Base-by-base conservation (phyloP, 2,888 invertebrate genomes). In the Polydrusus cervinus region DNA sequence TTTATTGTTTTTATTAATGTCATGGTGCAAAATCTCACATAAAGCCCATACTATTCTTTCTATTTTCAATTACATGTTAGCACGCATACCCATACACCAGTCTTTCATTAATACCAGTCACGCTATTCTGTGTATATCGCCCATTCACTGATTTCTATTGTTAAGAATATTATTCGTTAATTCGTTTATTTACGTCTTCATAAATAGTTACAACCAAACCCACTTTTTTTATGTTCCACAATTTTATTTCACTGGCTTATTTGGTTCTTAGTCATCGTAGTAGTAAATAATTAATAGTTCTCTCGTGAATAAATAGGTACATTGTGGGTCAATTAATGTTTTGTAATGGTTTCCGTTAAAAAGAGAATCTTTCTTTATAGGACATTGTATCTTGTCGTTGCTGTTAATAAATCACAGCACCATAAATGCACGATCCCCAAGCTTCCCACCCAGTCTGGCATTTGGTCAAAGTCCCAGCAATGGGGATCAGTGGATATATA, bases 131-230 rank as follows among this genome's bases (percentile, higher is more conserved):
- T 40, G 38, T 40, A n/a, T 60, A 38, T 38, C 38, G 57, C 18
- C 18, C 38, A 60, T 60, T 60, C 57, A 60, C 7, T 38, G 38
- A 18, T 60, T 38, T 38, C 57, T 60, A 38, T 60, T 60, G 57
- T 60, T 60, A 38, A 18, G 14, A 55, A 38, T 60, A 38, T 16
- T 60, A 16, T 38, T 60, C 18, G 13, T 38, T 60, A 38, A 60
- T 60, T 40, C 38, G 11, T 60, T 60, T 40, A 60, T 60, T 60
- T 60, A 60, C 14, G 57, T 60, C 38, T 60, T 60, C 18, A 60
- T 60, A 38, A 38, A 38, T 60, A 18, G 30, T 11, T 38, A 18
- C 11, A 34, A 60, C 30, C 38, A 60, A 38, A n/a, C 16, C 38
- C 16, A 16, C 16, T 9, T n/a, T 60, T 34, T 57, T 57, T 57